Percentiles rank a stretch among this genome's conserved stretches.
These are phyloP conservation scores for Recurvirostra avosetta DNA, from an alignment of 2,113 vertebrate genomes.

Conservation along the genomic window DNA sequence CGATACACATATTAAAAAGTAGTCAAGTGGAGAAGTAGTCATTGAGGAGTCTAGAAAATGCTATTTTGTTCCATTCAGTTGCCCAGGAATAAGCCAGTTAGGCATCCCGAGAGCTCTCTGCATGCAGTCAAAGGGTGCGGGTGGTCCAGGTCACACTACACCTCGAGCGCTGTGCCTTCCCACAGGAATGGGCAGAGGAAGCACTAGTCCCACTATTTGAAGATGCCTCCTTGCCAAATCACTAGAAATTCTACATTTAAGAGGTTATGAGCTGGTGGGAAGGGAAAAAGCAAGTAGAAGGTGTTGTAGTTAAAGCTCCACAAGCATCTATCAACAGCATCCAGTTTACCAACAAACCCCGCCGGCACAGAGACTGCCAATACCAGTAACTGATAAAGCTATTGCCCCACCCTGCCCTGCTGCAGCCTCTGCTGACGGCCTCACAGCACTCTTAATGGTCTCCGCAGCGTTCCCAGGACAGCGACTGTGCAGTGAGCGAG, in stretches of 20 bases:
- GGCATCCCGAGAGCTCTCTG: background rate
- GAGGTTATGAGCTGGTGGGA: background rate
- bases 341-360: background rate
- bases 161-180: background rate
- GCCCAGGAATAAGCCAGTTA: background rate
- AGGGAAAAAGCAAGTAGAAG: background rate
- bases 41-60: background rate
- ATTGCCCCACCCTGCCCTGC: background rate
- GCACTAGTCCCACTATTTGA: background rate
- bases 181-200: background rate
- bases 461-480: background rate
- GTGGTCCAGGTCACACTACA: background rate
- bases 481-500: accelerated
- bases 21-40: background rate
- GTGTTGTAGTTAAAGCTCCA: background rate
- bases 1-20: background rate
- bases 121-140: background rate
- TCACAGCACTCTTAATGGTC: background rate
- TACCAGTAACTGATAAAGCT: background rate
- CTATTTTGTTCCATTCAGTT: background rate
- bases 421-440: background rate
- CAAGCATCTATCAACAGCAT: background rate
- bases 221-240: background rate
- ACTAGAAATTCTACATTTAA: background rate
- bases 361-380: background rate